A percentile compares a stretch with the other conserved stretches of the same genome.
These are phyloP conservation scores for Tragulus kanchil DNA, from an alignment of 2,113 vertebrate genomes.

Conservation along the genomic window DNA sequence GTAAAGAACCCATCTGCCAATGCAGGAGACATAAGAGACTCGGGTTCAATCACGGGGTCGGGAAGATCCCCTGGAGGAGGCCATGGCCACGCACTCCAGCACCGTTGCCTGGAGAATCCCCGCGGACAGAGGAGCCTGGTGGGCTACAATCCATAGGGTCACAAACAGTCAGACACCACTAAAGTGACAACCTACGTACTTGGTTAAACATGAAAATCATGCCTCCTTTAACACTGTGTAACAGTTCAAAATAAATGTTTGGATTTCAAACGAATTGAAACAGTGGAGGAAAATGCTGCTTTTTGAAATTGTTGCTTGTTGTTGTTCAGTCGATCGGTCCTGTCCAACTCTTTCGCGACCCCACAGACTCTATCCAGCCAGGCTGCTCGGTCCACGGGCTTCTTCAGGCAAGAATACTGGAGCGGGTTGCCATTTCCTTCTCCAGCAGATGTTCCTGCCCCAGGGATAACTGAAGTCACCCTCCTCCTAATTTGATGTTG, in stretches of 20 bases:
- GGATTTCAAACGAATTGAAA: not conserved
- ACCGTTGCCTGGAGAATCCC: not conserved
- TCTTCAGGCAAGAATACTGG: not conserved
- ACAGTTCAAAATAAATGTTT: constrained; percentile 28
- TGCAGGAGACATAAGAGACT: not conserved
- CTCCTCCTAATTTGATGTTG: not conserved
- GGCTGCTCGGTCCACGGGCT: not conserved
- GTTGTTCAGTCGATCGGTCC: not conserved
- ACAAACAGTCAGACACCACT: not conserved
- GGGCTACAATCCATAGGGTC: not conserved
- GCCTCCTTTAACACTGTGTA: not conserved
- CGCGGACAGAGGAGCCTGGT: not conserved
- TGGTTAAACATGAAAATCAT: constrained; percentile 17
- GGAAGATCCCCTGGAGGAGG: not conserved
- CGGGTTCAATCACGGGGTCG: not conserved
- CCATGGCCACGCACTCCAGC: not conserved
- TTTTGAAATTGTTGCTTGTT: not conserved
- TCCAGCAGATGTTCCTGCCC: not conserved
- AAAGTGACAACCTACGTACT: not conserved
- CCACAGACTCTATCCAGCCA: not conserved
- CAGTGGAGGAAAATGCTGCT: not conserved
- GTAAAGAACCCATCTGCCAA: not conserved
- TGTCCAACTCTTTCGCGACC: not conserved
- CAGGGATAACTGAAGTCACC: not conserved
- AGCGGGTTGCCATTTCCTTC: not conserved